Percentiles rank a stretch among this genome's conserved stretches.
phyloP scores from a whole-genome alignment of 2,888 invertebrate genomes.

The Baccha elongata region DNA sequence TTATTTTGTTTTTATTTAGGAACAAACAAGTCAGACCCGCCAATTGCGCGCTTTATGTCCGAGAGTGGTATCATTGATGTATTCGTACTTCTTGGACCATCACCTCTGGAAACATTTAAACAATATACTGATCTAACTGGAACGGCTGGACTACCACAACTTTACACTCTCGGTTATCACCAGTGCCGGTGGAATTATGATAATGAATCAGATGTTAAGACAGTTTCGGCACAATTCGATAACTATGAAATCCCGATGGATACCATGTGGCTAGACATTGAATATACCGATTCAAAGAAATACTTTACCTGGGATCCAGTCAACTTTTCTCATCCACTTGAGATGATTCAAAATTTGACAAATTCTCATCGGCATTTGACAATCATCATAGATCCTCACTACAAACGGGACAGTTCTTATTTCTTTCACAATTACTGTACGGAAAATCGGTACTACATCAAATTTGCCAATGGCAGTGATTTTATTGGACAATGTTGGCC shows the following conservation, averaged over 20 bases:
- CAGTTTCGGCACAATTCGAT: constrained; percentile 94
- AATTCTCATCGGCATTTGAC: constrained; percentile 95
- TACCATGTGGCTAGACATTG: constrained; percentile 99
- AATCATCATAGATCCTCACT: constrained; percentile 98
- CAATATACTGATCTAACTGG: constrained; percentile 96
- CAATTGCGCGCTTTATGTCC: constrained; percentile 95
- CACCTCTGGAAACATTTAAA: constrained; percentile 91
- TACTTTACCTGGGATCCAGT: constrained; percentile 99
- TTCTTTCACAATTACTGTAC: constrained; percentile 95
- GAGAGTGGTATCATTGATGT: constrained; percentile 97
- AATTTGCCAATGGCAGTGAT: constrained; percentile 94
- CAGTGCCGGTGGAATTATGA: constrained; percentile 99
- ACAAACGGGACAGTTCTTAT: constrained; percentile 95
- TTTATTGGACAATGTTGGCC: constrained; percentile 99
- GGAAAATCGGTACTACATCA: constrained; percentile 92
- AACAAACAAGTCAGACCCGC: constrained; percentile 83
- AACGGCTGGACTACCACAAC: constrained; percentile 93
- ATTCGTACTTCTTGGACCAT: constrained; percentile 95
- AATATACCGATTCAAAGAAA: constrained; percentile 98
- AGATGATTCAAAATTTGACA: constrained; percentile 95
- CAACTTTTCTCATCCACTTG: constrained; percentile 92
- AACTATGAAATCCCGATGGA: constrained; percentile 96
- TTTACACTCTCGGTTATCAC: constrained; percentile 94
- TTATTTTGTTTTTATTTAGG: constrained; percentile 69
- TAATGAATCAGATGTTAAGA: constrained; percentile 95